Evolutionary conservation across 2,113 vertebrate species (phyloP), one percentile per base, ranked within the genome.

Genomic region (Forbesichthys agassizii): DNA sequence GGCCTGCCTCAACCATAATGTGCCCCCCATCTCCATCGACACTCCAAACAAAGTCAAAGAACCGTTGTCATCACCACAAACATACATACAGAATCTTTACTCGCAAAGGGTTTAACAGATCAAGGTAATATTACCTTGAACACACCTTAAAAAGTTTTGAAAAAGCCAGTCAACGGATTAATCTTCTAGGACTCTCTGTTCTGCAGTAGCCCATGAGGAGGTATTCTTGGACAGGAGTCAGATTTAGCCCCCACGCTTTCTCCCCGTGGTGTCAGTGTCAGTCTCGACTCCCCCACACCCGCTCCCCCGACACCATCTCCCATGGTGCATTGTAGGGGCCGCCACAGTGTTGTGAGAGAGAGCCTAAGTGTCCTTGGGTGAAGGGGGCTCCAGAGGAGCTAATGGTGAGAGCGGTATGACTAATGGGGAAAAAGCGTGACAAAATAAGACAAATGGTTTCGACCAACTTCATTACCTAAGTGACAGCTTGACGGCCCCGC

Each of bases 401-500:
- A 90, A 92, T 86, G 86, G 84, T 86, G 87, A 88, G 77, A 73
- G 67, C 84, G 11, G 83, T 89, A 90, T 93, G 91, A 93, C 90
- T 91, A 92, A 92, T 91, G 88, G 82, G 83, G 80, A 81, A 89
- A 91, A 91, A 86, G 89, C 83, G 77, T 92, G 91, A 91, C 89
- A 92, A 93, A 93, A 92, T 90, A 92, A 92, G 92, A 93, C 87
- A 89, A 92, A 92, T 92, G 91, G 89, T 90, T 88, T 89, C 82
- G 86, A 90, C 90, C 91, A 89, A 92, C 91, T 92, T 92, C 92
- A 92, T 93, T 92, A 92, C 90, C 88, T 88, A 88, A 86, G 86
- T 90, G 91, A 90, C 90, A 91, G 90, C 89, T 90, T 90, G 89
- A 90, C 86, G 86, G 85, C 70, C 71, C 84, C 60, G 88, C 84